phyloP scores from a whole-genome alignment of 2,797 vertebrate genomes.

The Nothura maculosa region DNA sequence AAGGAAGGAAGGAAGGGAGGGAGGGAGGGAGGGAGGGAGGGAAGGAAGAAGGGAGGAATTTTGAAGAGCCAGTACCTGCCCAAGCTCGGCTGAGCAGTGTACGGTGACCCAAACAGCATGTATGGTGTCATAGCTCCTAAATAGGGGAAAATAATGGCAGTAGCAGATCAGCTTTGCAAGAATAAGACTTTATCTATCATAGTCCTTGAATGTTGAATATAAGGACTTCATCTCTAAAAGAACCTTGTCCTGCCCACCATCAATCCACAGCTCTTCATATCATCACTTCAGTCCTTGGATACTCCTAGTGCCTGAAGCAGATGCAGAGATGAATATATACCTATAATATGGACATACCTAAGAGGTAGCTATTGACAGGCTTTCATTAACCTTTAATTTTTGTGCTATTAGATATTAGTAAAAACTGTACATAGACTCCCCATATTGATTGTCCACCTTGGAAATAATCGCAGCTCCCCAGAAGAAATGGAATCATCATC shows the following conservation, averaged over 20 bases:
- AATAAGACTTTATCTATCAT: background rate
- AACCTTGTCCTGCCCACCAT: background rate
- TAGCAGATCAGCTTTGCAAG: background rate
- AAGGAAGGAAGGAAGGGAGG: background rate
- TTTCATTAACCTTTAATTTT: background rate
- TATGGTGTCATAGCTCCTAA: background rate
- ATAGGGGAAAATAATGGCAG: accelerated
- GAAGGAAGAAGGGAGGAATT: no score
- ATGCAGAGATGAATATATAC: background rate
- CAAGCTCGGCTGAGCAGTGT: accelerated
- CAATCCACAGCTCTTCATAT: background rate
- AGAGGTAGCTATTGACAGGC: background rate
- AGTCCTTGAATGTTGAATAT: background rate
- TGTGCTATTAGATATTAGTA: background rate
- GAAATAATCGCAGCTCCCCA: background rate
- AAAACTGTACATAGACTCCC: accelerated
- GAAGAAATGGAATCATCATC: background rate
- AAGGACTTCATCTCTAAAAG: background rate
- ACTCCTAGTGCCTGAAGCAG: background rate
- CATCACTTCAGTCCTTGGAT: background rate
- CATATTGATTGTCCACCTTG: accelerated
- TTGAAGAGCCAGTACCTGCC: background rate
- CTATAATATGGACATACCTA: background rate
- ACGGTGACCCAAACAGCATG: accelerated
- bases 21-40: background rate